Percentiles rank a stretch among this genome's conserved stretches.
Evolutionary conservation across 2,797 vertebrate species (phyloP).

Genomic region (Pristis pectinata): DNA sequence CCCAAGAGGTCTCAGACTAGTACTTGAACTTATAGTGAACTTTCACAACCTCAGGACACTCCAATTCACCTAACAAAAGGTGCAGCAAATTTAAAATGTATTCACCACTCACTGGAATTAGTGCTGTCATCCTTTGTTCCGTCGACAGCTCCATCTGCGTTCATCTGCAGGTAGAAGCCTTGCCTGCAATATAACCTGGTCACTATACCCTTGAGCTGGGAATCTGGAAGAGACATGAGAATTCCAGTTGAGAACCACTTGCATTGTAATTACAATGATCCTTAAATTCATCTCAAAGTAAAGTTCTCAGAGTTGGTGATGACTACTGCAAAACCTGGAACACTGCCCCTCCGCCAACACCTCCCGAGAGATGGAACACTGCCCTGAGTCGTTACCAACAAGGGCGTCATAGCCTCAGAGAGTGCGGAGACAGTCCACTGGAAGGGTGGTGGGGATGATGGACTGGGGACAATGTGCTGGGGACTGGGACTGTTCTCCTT

Average conservation of each 20-base stretch:
- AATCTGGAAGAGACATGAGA: conserved; percentile 79
- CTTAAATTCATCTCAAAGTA: background rate
- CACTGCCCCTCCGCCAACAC: background rate
- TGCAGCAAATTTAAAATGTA: background rate
- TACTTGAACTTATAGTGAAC: background rate
- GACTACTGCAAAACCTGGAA: no score
- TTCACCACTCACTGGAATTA: conserved; percentile 83
- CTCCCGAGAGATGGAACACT: background rate
- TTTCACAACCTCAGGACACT: background rate
- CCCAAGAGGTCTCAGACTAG: background rate
- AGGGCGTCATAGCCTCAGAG: background rate
- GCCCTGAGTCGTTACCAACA: no score
- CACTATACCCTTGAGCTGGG: conserved; percentile 99
- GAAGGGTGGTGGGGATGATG: no score
- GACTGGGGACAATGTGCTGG: no score
- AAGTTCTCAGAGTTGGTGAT: background rate
- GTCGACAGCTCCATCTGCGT: conserved; percentile 99
- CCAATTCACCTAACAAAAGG: background rate
- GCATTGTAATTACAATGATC: background rate
- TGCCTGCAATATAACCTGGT: conserved; percentile 99
- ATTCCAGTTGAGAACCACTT: conserved; percentile 42
- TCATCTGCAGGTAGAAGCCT: conserved; percentile 99
- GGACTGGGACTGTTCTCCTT: background rate
- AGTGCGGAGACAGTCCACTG: no score
- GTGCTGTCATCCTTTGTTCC: conserved; percentile 99